Base-by-base conservation (phyloP, 2,113 vertebrate species). In the Oriolus oriolus region DNA sequence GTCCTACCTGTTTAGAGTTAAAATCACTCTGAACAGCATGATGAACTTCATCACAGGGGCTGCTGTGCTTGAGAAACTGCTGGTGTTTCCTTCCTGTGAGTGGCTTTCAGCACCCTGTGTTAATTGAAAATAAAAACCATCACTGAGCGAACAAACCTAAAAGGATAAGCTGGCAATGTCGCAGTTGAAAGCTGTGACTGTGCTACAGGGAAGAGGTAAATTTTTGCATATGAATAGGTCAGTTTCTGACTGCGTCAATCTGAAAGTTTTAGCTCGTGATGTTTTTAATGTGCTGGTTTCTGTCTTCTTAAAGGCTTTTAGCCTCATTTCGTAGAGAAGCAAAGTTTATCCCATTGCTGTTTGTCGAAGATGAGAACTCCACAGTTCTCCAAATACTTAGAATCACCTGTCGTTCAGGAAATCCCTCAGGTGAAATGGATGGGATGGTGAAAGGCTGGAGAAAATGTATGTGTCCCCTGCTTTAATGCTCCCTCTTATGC, bases 21-120 rank as follows among this genome's bases (percentile, higher is more conserved):
- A 73, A 63, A 13, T 7, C 7, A 10, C 60, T 70, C 14, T 5
- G 9, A 41, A 28, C 37, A 33, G 30, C 0, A 0, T 52, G 30
- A 31, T 44, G 11, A 56, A 17, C 28, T 82, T 87, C n/a, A 31
- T 93, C 64, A 8, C 1, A 1, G 45, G 66, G 31, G 37, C 35
- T 45, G 35, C 45, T 42, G 24, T 65, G 26, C 64, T 80, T 50
- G 39, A 66, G 47, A 89, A 86, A 33, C 33, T 70, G 16, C 45
- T 79, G 31, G 7, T 33, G 11, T 68, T 92, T 80, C 41, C 39
- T 68, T 68, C 59, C 39, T 11, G 2, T 37, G 15, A 65, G 60
- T n/a, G 49, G 18, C 42, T 87, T 73, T 76, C 49, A 63, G 66
- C 42, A 87, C 13, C 28, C 28, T 27, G 5, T 90, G 28, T 54